A percentile compares a stretch with the other conserved stretches of the same genome.
phyloP scores from a whole-genome alignment of 1,140 invertebrate species.

The Tribolium madens region DNA sequence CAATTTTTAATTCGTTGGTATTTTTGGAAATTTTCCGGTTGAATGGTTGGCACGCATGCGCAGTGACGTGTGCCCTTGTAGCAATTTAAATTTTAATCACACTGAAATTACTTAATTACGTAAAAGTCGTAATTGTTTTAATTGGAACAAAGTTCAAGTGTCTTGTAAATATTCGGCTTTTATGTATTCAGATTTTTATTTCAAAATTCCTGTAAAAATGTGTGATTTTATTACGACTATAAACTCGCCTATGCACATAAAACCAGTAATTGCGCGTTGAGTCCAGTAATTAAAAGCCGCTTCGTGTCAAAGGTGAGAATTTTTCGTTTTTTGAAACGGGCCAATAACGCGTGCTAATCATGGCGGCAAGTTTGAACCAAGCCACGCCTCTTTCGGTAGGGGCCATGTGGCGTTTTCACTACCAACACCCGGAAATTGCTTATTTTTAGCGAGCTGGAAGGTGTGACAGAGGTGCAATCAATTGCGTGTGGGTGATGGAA shows the following conservation, averaged over 20 bases:
- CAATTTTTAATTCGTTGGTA: not conserved
- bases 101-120: not conserved
- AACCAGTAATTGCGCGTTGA: not conserved
- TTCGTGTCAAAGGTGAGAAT: not conserved
- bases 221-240: not conserved
- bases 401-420: no score
- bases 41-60: slow-evolving; percentile 14
- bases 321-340: not conserved
- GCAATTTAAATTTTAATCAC: not conserved
- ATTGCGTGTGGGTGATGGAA: slow-evolving; percentile 24
- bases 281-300: not conserved
- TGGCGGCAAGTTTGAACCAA: not conserved
- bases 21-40: slow-evolving; percentile 13
- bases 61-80: not conserved
- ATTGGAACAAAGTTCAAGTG: not conserved
- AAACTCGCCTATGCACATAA: not conserved
- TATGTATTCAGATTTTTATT: no score
- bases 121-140: not conserved
- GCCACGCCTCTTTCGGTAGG: no score
- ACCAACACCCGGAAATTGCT: no score
- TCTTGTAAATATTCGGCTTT: no score
- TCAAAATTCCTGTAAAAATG: no score
- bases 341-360: not conserved
- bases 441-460: not conserved
- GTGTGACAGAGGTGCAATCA: not conserved